phyloP scores from a whole-genome alignment of 2,113 vertebrate species.

The Microcebus jonahi region DNA sequence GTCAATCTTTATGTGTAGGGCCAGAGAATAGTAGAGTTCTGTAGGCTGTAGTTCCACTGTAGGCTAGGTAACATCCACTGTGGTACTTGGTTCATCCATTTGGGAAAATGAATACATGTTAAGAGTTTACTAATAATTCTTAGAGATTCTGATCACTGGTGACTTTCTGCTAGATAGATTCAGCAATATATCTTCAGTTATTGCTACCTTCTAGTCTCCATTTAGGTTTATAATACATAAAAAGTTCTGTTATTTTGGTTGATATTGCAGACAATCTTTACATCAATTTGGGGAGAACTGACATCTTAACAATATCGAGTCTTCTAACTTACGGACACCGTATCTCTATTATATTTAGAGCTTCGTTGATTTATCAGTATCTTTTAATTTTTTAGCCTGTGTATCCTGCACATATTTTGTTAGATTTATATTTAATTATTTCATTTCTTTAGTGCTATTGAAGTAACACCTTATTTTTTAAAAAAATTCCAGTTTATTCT shows the following conservation, averaged over 20 bases:
- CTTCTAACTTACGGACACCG: not conserved
- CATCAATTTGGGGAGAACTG: not conserved
- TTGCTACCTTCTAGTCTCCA: not conserved
- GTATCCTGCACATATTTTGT: not conserved
- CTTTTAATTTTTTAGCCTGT: not conserved
- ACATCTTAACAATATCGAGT: not conserved
- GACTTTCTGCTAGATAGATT: not conserved
- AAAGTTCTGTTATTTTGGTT: constrained; percentile 19
- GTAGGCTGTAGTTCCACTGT: not conserved
- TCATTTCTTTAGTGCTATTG: not conserved
- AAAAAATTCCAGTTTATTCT: not conserved
- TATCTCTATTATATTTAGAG: not conserved
- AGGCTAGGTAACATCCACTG: not conserved
- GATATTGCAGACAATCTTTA: not conserved
- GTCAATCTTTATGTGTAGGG: not conserved
- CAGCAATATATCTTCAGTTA: not conserved
- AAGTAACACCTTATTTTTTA: not conserved
- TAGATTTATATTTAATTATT: constrained; percentile 36
- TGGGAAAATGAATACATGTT: not conserved
- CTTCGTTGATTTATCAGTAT: constrained; percentile 8
- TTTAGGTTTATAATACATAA: not conserved
- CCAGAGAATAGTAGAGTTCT: not conserved
- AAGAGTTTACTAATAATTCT: not conserved
- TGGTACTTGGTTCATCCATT: not conserved
- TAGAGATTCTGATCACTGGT: not conserved